These are phyloP conservation scores for Catostylus mosaicus DNA, from an alignment of 30 jellyfish, hydroid and myxozoan species.

Conservation along the genomic window DNA sequence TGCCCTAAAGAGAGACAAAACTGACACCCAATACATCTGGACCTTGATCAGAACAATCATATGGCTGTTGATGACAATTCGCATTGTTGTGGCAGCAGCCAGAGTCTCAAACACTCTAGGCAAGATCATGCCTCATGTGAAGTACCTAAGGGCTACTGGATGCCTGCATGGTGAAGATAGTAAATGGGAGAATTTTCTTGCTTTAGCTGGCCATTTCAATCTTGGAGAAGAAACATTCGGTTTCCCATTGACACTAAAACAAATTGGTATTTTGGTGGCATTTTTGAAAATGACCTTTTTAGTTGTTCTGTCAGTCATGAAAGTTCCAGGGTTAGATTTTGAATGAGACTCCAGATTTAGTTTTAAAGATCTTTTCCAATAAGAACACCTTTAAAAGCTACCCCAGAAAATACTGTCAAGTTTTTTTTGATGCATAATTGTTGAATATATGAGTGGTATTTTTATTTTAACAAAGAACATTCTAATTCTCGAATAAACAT, in stretches of 20 bases:
- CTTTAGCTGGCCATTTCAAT: conserved; percentile 47
- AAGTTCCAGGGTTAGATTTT: conserved; percentile 17
- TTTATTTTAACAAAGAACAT: no score
- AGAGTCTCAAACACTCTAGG: conserved; percentile 67
- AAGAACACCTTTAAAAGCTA: no score
- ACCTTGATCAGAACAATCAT: conserved; percentile 73
- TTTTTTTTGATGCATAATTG: no score
- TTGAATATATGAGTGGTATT: no score
- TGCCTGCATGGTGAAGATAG: conserved; percentile 46
- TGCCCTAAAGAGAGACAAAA: conserved; percentile 20
- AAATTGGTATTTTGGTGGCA: conserved; percentile 72
- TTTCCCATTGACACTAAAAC: conserved; percentile 78
- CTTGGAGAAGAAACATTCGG: conserved; percentile 77
- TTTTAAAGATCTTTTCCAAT: not conserved
- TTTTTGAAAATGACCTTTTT: conserved; percentile 78
- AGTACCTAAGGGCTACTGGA: conserved; percentile 75
- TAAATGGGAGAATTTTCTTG: conserved; percentile 71
- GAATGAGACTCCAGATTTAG: not conserved
- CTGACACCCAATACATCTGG: conserved; percentile 54
- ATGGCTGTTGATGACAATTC: conserved; percentile 66
- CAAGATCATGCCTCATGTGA: conserved; percentile 75
- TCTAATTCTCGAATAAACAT: no score
- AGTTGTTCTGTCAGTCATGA: conserved; percentile 65
- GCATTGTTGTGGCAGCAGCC: conserved; percentile 74
- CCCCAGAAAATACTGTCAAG: no score